phyloP scores from a whole-genome alignment of 2,797 vertebrate genomes.

The Aratinga solstitialis region DNA sequence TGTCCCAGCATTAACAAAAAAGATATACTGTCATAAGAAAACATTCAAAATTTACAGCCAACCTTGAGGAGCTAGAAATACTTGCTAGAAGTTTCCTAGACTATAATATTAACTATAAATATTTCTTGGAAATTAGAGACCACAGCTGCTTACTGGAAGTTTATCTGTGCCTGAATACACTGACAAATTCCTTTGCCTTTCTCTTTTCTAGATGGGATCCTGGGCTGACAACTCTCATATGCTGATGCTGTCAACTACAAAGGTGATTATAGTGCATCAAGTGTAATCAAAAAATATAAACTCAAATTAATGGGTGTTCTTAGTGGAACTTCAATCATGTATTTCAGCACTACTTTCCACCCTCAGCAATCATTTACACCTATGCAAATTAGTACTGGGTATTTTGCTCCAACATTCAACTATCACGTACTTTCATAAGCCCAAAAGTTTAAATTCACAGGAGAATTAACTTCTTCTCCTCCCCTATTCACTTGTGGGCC shows the following conservation, averaged over 20 bases:
- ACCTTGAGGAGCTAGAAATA: not conserved
- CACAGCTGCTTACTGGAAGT: not conserved
- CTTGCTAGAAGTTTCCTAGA: not conserved
- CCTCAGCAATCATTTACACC: not conserved
- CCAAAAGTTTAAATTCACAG: not conserved
- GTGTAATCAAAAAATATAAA: not conserved
- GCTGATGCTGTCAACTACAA: not conserved
- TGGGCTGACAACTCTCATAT: not conserved
- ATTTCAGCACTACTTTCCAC: not conserved
- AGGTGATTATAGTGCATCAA: not conserved
- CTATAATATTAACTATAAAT: not conserved
- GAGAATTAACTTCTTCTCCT: accelerated
- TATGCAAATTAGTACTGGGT: not conserved
- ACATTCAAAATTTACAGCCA: not conserved
- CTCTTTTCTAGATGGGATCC: not conserved
- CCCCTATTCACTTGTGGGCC: not conserved
- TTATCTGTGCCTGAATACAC: not conserved
- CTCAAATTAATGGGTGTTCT: not conserved
- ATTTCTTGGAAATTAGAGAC: not conserved
- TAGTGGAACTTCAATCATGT: not conserved
- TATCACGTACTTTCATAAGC: not conserved
- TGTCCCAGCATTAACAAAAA: not conserved
- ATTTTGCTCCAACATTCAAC: not conserved
- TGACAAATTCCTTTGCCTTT: not conserved
- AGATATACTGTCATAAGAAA: not conserved